phyloP scores from a whole-genome alignment of 2,888 invertebrate species.

The Oxyteleia sp. region DNA sequence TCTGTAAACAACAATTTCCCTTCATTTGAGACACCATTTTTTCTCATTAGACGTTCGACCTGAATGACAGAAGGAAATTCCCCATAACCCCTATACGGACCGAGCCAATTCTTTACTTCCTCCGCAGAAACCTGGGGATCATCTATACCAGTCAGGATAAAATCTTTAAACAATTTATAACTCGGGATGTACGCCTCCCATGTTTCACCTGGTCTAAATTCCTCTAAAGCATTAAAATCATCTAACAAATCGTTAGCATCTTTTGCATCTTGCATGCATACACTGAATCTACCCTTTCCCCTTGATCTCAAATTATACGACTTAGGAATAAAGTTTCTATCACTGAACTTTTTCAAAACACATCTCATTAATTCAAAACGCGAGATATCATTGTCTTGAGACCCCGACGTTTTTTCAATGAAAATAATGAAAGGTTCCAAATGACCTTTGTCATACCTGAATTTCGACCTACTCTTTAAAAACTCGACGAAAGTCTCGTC shows the following conservation, averaged over 20 bases:
- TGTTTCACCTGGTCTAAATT: not conserved
- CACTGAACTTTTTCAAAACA: not conserved
- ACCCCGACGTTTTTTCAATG: not conserved
- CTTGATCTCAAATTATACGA: not conserved
- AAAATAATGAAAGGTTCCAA: not conserved
- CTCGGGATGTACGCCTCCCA: conserved; percentile 15
- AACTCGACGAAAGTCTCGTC: too few species aligned
- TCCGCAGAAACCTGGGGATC: not conserved
- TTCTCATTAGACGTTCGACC: not conserved
- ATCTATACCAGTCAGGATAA: conserved; percentile 3
- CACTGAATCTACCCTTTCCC: not conserved
- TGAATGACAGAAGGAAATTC: not conserved
- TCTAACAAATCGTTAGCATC: conserved; percentile 8
- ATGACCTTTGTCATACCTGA: conserved; percentile 7
- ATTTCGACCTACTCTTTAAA: too few species aligned
- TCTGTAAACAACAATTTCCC: not conserved
- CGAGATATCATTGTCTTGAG: not conserved
- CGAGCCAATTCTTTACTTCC: not conserved
- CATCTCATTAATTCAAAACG: not conserved
- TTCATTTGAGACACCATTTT: not conserved
- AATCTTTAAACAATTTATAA: conserved; percentile 14
- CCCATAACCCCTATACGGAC: not conserved
- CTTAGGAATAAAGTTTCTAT: not conserved
- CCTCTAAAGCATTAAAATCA: not conserved
- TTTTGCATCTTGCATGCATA: not conserved